A percentile compares a stretch with the other conserved stretches of the same genome.
phyloP scores from a whole-genome alignment of 2,113 vertebrate genomes.

The Lontra canadensis region DNA sequence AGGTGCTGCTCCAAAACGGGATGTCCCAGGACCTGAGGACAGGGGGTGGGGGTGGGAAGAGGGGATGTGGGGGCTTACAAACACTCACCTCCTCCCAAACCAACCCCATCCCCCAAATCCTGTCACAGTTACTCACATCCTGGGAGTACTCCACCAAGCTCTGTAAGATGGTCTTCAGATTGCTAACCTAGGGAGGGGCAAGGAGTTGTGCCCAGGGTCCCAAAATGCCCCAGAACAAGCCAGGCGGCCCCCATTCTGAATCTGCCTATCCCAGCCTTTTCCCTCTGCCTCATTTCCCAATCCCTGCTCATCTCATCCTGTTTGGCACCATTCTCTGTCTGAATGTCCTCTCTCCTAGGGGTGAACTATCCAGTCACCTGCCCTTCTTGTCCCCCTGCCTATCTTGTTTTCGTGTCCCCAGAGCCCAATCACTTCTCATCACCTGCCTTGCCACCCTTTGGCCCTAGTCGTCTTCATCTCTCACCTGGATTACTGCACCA shows the following conservation, averaged over 20 bases:
- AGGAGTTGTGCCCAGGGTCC: background rate
- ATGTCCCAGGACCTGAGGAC: slow-evolving; percentile 88
- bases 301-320: background rate
- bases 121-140: slow-evolving; percentile 86
- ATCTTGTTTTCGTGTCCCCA: background rate
- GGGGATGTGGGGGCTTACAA: background rate
- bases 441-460: background rate
- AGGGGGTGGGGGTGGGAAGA: too few relatives aligned
- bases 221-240: background rate
- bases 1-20: slow-evolving; percentile 88
- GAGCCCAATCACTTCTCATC: background rate
- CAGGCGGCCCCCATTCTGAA: background rate
- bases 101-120: background rate
- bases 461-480: background rate
- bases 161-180: slow-evolving; percentile 92
- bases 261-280: background rate
- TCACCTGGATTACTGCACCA: background rate
- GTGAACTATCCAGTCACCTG: background rate
- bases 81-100: background rate
- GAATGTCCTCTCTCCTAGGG: background rate
- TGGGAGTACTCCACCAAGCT: slow-evolving; percentile 93
- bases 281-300: background rate
- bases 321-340: background rate
- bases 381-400: background rate
- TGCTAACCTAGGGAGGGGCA: slow-evolving; percentile 87